These are phyloP conservation scores for Papilio gigon DNA, from an alignment of 2,888 invertebrate species.

Conservation along the genomic window DNA sequence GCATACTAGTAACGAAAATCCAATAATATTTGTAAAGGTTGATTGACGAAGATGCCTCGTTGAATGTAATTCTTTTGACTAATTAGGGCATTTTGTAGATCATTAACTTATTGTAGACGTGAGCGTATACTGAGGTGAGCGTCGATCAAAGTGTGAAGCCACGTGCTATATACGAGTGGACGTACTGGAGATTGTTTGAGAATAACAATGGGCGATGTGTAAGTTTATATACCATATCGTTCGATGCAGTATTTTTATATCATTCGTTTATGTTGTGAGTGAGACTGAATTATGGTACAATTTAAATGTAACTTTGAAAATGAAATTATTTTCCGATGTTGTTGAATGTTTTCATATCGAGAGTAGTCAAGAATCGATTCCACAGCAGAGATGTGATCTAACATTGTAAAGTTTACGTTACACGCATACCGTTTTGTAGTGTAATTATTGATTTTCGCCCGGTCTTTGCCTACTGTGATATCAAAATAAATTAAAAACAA, in stretches of 20 bases:
- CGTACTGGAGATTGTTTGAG: slow-evolving; percentile 49
- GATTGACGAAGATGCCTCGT: slow-evolving; percentile 77
- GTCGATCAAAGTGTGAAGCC: slow-evolving; percentile 76
- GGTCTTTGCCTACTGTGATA: slow-evolving; percentile 80
- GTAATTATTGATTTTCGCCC: slow-evolving; percentile 80
- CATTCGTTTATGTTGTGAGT: slow-evolving; percentile 76
- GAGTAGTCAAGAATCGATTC: slow-evolving; percentile 39
- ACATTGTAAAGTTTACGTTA: slow-evolving; percentile 70
- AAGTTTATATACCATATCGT: slow-evolving; percentile 63
- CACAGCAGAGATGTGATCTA: slow-evolving; percentile 27
- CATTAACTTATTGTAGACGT: slow-evolving; percentile 79
- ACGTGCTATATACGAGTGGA: slow-evolving; percentile 57
- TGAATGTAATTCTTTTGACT: slow-evolving; percentile 74
- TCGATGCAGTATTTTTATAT: slow-evolving; percentile 79
- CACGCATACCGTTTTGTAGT: slow-evolving; percentile 75
- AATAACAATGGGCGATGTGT: slow-evolving; percentile 44
- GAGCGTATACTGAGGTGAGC: slow-evolving; percentile 72
- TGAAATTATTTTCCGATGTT: slow-evolving; percentile 70
- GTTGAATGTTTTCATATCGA: slow-evolving; percentile 49
- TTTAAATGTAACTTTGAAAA: slow-evolving; percentile 67
- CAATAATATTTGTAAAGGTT: slow-evolving; percentile 74
- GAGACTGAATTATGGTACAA: slow-evolving; percentile 81
- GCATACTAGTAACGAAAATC: slow-evolving; percentile 82
- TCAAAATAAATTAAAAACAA: slow-evolving; percentile 60
- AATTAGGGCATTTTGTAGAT: slow-evolving; percentile 80